phyloP scores from a whole-genome alignment of 2,113 vertebrate species.

The Microcebus griseorufus region DNA sequence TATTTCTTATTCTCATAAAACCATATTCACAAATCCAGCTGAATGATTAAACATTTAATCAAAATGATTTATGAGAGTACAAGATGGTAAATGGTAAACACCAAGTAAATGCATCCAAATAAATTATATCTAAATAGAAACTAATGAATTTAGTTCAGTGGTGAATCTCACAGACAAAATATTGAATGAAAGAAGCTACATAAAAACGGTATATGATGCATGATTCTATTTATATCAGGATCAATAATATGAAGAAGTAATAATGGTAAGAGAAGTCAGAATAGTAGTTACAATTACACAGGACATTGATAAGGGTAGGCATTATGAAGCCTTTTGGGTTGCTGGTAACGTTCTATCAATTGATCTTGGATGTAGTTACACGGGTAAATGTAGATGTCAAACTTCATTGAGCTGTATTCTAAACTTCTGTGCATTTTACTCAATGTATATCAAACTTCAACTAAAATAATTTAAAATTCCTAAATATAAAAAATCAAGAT shows the following conservation, averaged over 20 bases:
- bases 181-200: background rate
- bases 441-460: no score
- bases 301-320: no score
- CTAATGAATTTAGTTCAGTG: background rate
- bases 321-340: no score
- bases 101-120: background rate
- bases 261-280: no score
- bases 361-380: no score
- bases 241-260: background rate
- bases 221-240: slow-evolving; percentile 1
- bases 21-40: background rate
- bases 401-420: no score
- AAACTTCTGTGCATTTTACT: no score
- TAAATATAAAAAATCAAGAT: no score
- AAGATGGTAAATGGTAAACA: background rate
- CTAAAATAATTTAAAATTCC: no score
- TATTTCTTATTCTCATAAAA: background rate
- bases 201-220: background rate
- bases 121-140: background rate
- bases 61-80: background rate
- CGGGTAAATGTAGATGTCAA: no score
- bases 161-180: background rate
- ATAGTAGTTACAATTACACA: no score
- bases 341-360: no score
- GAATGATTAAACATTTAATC: background rate